A percentile compares a stretch with the other conserved stretches of the same genome.
phyloP scores from a whole-genome alignment of 2,797 vertebrate species.

The Falco berigora region DNA sequence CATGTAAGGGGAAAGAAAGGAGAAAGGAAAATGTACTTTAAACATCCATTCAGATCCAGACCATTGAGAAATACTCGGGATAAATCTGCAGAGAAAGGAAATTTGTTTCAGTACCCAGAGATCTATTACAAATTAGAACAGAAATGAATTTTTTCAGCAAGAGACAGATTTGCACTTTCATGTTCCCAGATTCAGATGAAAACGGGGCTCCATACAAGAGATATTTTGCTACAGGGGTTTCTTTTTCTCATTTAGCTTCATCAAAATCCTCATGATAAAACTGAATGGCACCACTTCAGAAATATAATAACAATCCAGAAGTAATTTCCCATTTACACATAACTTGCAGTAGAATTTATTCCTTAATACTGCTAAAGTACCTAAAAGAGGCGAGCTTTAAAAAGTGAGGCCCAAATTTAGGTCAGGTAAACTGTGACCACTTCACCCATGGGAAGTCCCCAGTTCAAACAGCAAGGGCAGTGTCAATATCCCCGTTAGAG shows the following conservation, averaged over 20 bases:
- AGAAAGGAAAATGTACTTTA: not conserved
- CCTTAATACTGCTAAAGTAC: not conserved
- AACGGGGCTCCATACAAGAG: not conserved
- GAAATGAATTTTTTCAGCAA: conserved; percentile 31
- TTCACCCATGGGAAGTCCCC: not conserved
- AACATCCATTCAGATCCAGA: not conserved
- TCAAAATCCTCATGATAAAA: not conserved
- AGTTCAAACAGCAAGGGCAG: not conserved
- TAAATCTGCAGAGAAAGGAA: conserved; percentile 1
- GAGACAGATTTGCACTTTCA: conserved; percentile 17
- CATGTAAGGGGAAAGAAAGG: not conserved
- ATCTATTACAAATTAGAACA: conserved; percentile 19
- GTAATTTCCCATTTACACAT: not conserved
- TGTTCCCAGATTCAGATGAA: not conserved
- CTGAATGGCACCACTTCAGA: not conserved
- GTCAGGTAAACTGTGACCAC: not conserved
- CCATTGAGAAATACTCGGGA: not conserved
- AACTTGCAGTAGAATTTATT: not conserved
- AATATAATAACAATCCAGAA: not conserved
- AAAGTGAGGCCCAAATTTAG: not conserved
- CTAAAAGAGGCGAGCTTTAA: not conserved
- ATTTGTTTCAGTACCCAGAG: not conserved
- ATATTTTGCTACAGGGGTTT: conserved; percentile 20
- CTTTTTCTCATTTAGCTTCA: conserved; percentile 25
- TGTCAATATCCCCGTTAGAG: not conserved